Percentiles rank a stretch among this genome's conserved stretches.
These are phyloP conservation scores for Peromyscus leucopus DNA, from an alignment of 2,113 vertebrate genomes.

Conservation along the genomic window DNA sequence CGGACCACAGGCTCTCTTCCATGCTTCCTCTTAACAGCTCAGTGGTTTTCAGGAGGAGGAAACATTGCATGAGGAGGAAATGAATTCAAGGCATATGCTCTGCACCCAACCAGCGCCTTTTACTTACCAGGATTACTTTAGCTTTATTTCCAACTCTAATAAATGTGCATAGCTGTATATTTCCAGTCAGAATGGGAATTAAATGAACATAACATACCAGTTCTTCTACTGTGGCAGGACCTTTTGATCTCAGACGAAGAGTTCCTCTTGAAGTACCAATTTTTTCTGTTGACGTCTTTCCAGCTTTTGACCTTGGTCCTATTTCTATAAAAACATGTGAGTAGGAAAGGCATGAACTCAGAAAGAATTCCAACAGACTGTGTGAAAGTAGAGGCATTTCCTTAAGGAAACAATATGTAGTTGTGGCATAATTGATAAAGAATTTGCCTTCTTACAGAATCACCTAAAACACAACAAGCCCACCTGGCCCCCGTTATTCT, in stretches of 20 bases:
- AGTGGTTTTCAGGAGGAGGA: not conserved
- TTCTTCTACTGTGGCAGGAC: slow-evolving; percentile 95
- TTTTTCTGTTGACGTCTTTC: slow-evolving; percentile 88
- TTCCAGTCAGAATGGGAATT: not conserved
- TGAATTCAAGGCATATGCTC: slow-evolving; percentile 13
- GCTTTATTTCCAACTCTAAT: not conserved
- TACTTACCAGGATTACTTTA: not conserved
- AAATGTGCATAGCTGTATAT: not conserved
- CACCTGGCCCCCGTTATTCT: not conserved
- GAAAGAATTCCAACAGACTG: not conserved
- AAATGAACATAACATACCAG: slow-evolving; percentile 86
- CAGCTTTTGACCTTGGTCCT: slow-evolving; percentile 91
- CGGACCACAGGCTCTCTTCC: not conserved
- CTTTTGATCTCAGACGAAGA: slow-evolving; percentile 94
- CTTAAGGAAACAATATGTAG: not conserved
- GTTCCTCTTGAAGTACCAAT: slow-evolving; percentile 91
- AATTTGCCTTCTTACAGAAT: not conserved
- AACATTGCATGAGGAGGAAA: not conserved
- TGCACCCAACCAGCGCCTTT: not conserved
- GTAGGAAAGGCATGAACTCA: not conserved
- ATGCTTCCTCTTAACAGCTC: not conserved
- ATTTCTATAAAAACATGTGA: slow-evolving; percentile 89
- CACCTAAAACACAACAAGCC: not conserved
- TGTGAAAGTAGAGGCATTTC: not conserved
- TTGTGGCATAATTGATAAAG: slow-evolving; percentile 11